Base-by-base conservation (phyloP, 2,113 vertebrate genomes). In the Sturnus vulgaris region DNA sequence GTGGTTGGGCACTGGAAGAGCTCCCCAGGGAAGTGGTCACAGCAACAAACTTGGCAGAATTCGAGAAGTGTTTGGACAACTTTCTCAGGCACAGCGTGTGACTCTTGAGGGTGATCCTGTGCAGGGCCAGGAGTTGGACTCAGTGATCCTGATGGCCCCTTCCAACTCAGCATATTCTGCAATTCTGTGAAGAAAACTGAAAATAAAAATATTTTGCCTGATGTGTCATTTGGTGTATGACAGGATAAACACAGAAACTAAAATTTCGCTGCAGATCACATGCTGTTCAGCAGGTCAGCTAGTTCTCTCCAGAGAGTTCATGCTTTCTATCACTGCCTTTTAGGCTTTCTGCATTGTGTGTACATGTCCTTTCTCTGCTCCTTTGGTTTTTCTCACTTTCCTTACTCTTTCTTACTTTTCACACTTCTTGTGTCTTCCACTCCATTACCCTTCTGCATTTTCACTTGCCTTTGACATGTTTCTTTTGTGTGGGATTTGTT, bases 1-100 rank as follows among this genome's bases (percentile, higher is more conserved):
- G 5, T 33, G 31, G 3, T 0, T 44, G 27, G 7, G 14, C 31
- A 33, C 33, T 37, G 18, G 70, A 7, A 30, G 24, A 56, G 46
- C 12, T 57, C 15, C 10, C 59, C 50, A 40, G 12, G 12, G 35
- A 1, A 57, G 4, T 13, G 42, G 2, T 50, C 17, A 31, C 11
- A 68, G 71, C 17, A 42, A 3, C 35, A 31, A 31, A 5, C 25
- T 10, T 37, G 27, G 16, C 17, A 37, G 31, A 77, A 16, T 9
- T 68, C 31, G 31, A 31, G 37, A 59, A 77, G 7, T 6, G 3
- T 59, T 59, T 49, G 53, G 37, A 22, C 22, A 44, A 22, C 2
- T 3, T 7, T 68, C 9, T 33, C 9, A 37, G 53, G 17, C 6
- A 33, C 46, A 27, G 0, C 11, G 6, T 59, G 37, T 44, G 27